Conservation (phyloP, 2,113 vertebrate species). For the Pholis gunnellus region DNA sequence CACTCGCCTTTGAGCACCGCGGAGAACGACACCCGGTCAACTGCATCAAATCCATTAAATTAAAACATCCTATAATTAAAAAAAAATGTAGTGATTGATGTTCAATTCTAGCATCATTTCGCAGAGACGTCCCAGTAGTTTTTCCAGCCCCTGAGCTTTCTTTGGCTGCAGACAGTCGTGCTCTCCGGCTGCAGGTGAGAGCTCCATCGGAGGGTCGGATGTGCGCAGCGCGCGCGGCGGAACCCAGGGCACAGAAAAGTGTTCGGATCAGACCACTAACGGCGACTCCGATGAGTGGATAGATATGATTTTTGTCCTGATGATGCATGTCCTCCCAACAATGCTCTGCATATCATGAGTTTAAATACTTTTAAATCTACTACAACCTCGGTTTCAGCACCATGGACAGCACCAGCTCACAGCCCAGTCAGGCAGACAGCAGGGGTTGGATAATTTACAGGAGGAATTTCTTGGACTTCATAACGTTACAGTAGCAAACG, state of each 20-base stretch:
- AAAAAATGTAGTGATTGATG: no score
- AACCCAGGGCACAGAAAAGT: background rate
- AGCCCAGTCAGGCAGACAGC: background rate
- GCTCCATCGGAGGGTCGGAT: no score
- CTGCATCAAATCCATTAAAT: background rate
- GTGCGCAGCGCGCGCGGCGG: no score
- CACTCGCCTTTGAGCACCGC: background rate
- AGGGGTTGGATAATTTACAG: background rate
- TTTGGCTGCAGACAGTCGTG: background rate
- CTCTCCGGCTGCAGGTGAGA: background rate
- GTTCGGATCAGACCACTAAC: background rate
- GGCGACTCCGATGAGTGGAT: background rate
- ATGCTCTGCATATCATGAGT: background rate
- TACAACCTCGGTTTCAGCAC: constrained; percentile 10
- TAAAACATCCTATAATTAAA: no score
- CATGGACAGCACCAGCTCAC: constrained; percentile 19
- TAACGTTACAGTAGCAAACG: background rate
- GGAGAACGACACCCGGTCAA: background rate
- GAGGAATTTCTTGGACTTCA: background rate
- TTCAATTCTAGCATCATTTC: no score
- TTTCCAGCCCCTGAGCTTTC: background rate
- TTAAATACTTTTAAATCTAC: background rate
- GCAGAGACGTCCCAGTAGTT: no score
- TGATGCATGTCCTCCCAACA: background rate
- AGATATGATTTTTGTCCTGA: background rate